Base-by-base conservation (phyloP, 1,140 invertebrate genomes). In the Pararge aegeria region DNA sequence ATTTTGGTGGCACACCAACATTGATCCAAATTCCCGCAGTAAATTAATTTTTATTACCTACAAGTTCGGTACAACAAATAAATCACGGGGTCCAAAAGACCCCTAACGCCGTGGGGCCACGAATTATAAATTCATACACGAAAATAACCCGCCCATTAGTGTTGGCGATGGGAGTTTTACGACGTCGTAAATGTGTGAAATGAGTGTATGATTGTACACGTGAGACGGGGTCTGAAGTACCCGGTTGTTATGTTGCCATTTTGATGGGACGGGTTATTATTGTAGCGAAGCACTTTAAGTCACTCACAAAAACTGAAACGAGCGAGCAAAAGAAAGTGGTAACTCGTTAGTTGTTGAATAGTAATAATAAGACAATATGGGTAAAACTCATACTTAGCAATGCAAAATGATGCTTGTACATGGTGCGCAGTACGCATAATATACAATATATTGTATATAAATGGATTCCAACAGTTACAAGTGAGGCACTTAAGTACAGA, bases 171-270 rank as follows among this genome's bases (percentile, higher is more conserved):
- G 42, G 42, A 20, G 19, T 46, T 46, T 46, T 60, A 60, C 57
- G 57, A 60, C 49, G 57, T 21, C 13, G 52, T 60, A 60, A 57
- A 60, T 46, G 42, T 46, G 42, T 46, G 42, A 46, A 46, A 46
- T n/a, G 42, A 20, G 42, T 20, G 42, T 20, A 6, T 20, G 6
- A 12, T 10, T 6, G 7, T 46, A 7, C 7, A 4, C 5, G 5
- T 0, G 2, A 27, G 27, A 42, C 18, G 5, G 18, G 42, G 15
- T 16, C 16, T 20, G 15, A 20, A 46, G 42, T 46, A 20, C 42
- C 19, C 19, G 19, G 10, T 40, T 5, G 5, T 18, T 5, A 6
- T 18, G 38, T 40, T 12, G n/a, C 30, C 5, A 16, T 18, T 0
- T n/a, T 20, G 42, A 40, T 40, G 2, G 42, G 12, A 46, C 42